Base-by-base conservation (phyloP, 2,888 invertebrate species). In the Lithosia quadra region DNA sequence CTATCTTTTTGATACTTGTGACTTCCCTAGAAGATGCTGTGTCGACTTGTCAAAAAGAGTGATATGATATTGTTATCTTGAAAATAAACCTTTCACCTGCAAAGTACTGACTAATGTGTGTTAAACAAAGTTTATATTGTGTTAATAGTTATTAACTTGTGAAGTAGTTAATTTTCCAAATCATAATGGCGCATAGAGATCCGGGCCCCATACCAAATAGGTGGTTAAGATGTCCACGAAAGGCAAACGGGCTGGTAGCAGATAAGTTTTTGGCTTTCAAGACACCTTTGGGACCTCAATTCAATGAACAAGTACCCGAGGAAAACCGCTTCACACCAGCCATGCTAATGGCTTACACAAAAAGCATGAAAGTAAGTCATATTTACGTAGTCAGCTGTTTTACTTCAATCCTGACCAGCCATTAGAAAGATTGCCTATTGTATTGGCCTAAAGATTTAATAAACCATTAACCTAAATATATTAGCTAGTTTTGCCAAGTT, bases 181-280 rank as follows among this genome's bases (percentile, higher is more conserved):
- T 62, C 76, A 88, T 60, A 72, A 94, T 95, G 94, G 86, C 93
- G 60, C 86, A 89, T 73, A 88, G 88, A 77, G 92, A 93, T 80
- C 85, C 94, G 15, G 94, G 97, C 28, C 96, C 97, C n/a, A 93
- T 98, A 71, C 98, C 98, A 18, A 96, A 97, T 81, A 96, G 98
- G 77, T 99, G 99, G 99, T 93, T 98, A 21, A 96, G 97, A 76
- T 99, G 99, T 89, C 99, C 99, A 65, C 95, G 98, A 79, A 98
- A 98, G 91, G 96, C 98, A 33, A 93, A 95, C 39, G 95, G 93
- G 62, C 91, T 98, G 63, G 96, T 99, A 68, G 96, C 96, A 57
- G 96, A 97, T 64, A 98, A 98, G 86, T 99, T 99, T 90, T 92
- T 99, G 71, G 98, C 99, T 7, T 98, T 99, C 90, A 99, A 99